Percentiles rank a stretch among this genome's conserved stretches.
Conservation (phyloP, 2,113 vertebrate species). For the Osmerus mordax region DNA sequence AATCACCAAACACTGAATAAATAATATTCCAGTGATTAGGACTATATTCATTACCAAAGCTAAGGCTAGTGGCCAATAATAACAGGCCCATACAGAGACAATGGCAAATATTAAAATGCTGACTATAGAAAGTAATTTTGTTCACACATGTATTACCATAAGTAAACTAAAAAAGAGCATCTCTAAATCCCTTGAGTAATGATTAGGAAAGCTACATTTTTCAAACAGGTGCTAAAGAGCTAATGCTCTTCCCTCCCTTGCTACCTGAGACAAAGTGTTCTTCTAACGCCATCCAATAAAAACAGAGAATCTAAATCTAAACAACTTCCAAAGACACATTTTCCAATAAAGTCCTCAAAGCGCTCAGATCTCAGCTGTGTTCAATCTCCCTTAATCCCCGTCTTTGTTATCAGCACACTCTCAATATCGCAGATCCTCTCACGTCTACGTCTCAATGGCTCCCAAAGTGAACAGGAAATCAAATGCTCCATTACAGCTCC, state of each 20-base stretch:
- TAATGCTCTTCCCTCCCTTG: constrained; percentile 27
- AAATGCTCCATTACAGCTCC: constrained; percentile 64
- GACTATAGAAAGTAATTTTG: constrained; percentile 43
- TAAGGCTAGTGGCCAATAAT: constrained; percentile 44
- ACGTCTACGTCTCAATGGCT: constrained; percentile 64
- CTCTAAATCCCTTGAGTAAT: constrained; percentile 32
- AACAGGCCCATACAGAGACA: constrained; percentile 36
- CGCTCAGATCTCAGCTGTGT: constrained; percentile 67
- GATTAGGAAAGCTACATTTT: constrained; percentile 45
- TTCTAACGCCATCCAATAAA: constrained; percentile 53
- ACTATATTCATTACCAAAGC: constrained; percentile 62
- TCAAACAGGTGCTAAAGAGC: constrained; percentile 13
- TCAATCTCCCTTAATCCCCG: constrained; percentile 70
- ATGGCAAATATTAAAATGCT: constrained; percentile 44
- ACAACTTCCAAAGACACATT: constrained; percentile 66
- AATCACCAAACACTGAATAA: constrained; percentile 63
- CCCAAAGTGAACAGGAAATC: constrained; percentile 71
- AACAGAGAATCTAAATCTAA: constrained; percentile 64
- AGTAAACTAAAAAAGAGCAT: constrained; percentile 42
- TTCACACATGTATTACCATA: constrained; percentile 27
- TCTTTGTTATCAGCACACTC: constrained; percentile 71
- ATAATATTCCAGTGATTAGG: constrained; percentile 60
- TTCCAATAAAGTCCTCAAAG: constrained; percentile 69
- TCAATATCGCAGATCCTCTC: constrained; percentile 71
- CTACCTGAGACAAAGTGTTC: constrained; percentile 55